Percentiles rank a stretch among this genome's conserved stretches.
phyloP scores from a whole-genome alignment of 2,797 vertebrate species.

The Mormyrus proboscirostris region DNA sequence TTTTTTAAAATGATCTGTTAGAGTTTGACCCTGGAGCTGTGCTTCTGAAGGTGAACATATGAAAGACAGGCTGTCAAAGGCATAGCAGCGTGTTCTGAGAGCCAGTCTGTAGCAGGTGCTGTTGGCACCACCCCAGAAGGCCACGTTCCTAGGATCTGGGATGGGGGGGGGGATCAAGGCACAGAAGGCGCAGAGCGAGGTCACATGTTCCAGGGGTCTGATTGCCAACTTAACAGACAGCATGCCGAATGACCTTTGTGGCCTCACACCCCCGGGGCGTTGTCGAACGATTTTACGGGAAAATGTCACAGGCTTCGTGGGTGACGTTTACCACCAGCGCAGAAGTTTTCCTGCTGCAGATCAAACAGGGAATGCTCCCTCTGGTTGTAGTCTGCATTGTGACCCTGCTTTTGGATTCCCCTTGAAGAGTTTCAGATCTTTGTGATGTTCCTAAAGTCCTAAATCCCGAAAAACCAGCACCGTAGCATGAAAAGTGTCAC shows the following conservation, averaged over 20 bases:
- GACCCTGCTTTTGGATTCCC: background rate
- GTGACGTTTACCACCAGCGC: background rate
- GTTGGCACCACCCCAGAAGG: background rate
- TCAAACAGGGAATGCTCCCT: background rate
- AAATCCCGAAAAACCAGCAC: background rate
- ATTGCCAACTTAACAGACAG: background rate
- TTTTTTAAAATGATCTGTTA: conserved; percentile 27
- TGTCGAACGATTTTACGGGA: background rate
- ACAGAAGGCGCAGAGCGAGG: background rate
- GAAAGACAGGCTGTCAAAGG: conserved; percentile 44
- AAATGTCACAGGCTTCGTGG: background rate
- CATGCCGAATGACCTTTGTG: background rate
- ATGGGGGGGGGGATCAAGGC: background rate
- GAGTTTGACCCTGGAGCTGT: conserved; percentile 48
- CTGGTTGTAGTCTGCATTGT: background rate
- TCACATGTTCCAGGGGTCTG: background rate
- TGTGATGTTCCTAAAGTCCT: background rate
- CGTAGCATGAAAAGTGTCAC: background rate
- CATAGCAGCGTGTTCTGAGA: conserved; percentile 32
- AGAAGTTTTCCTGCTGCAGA: background rate
- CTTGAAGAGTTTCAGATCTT: background rate
- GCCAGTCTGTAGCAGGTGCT: conserved; percentile 40
- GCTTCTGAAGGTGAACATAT: conserved; percentile 51
- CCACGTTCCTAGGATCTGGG: background rate
- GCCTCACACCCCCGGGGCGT: background rate